A percentile compares a stretch with the other conserved stretches of the same genome.
These are phyloP conservation scores for Mormyrops boulengeri DNA, from an alignment of 2,797 vertebrate genomes.

Conservation along the genomic window DNA sequence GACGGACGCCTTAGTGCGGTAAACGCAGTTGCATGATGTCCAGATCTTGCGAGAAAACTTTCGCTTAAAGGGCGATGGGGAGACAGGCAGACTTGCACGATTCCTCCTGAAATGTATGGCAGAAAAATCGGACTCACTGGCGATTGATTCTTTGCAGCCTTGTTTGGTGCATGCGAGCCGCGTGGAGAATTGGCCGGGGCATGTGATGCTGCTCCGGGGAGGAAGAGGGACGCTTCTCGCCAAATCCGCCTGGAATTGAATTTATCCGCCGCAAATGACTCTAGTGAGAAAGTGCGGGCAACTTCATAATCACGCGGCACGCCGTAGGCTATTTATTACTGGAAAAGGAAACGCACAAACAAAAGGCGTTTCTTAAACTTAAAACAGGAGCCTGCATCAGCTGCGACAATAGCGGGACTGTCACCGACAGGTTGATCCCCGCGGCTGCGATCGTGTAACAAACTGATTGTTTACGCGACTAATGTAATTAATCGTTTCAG, in stretches of 20 bases:
- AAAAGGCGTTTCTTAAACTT: neutral
- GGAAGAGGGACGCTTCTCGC: constrained; percentile 8
- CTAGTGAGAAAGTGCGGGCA: neutral
- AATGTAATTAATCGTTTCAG: neutral
- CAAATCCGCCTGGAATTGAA: constrained; percentile 9
- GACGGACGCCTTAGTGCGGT: constrained; percentile 5
- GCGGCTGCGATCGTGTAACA: neutral
- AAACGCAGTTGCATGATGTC: constrained; percentile 14
- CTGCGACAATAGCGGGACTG: neutral
- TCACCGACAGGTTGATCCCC: neutral
- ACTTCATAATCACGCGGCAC: neutral
- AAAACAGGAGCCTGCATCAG: neutral
- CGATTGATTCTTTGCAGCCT: neutral
- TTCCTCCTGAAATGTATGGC: neutral
- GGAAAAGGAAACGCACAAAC: neutral
- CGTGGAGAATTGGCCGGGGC: constrained; percentile 33
- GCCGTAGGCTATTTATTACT: neutral
- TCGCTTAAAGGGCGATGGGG: constrained; percentile 15
- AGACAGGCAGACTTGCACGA: neutral
- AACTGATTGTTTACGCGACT: neutral
- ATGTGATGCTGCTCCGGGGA: constrained; percentile 32
- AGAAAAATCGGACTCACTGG: neutral
- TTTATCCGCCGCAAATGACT: constrained; percentile 15
- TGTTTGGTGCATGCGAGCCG: constrained; percentile 10
- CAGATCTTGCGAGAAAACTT: constrained; percentile 31